phyloP scores from a whole-genome alignment of 2,888 invertebrate genomes.

The Cryptus armator region DNA sequence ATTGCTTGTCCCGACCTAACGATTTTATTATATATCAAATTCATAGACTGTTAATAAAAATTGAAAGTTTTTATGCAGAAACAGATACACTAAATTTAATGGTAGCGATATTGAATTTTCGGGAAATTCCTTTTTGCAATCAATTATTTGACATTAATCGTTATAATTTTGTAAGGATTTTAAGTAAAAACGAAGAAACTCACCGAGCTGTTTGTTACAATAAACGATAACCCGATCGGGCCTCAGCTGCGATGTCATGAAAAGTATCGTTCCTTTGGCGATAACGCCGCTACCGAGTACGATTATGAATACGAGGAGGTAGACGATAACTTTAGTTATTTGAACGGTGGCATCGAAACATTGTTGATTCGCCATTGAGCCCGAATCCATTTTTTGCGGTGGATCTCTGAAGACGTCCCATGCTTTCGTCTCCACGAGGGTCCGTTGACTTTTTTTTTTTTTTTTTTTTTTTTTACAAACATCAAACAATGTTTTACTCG shows the following conservation, averaged over 20 bases:
- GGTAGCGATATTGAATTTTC: no score
- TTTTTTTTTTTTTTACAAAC: conserved; percentile 84
- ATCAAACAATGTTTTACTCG: conserved; percentile 40
- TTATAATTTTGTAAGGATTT: neutral
- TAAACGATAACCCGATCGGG: conserved; percentile 91
- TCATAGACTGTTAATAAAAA: neutral
- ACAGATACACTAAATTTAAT: no score
- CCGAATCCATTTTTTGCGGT: conserved; percentile 94
- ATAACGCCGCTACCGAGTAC: conserved; percentile 94
- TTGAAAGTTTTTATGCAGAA: no score
- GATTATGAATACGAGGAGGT: conserved; percentile 93
- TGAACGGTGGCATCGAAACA: conserved; percentile 95
- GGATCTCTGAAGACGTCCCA: conserved; percentile 99
- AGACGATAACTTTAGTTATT: conserved; percentile 93
- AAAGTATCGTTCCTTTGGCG: conserved; percentile 94
- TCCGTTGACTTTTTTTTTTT: conserved; percentile 89
- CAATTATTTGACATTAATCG: neutral
- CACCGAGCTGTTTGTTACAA: conserved; percentile 95
- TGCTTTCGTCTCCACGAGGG: conserved; percentile 95
- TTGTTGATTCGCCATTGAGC: conserved; percentile 95
- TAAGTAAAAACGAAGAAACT: conserved; percentile 73
- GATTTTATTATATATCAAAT: neutral
- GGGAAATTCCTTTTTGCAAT: no score
- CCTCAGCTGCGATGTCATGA: conserved; percentile 96
- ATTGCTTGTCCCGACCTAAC: conserved; percentile 94